Conservation (phyloP, 2,888 invertebrate genomes). For the Sturmia bella region DNA sequence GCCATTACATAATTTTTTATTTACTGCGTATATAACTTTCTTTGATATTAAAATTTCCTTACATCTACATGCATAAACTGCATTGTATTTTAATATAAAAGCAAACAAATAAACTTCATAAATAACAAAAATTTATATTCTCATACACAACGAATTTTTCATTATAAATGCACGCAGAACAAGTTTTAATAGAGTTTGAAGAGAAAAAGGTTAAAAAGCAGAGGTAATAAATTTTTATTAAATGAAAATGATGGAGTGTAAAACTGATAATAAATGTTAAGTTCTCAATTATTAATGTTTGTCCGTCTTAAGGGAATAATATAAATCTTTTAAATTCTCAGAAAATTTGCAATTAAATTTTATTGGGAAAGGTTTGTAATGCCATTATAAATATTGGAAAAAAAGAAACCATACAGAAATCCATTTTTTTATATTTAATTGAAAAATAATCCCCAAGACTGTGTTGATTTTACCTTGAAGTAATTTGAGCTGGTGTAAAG, state of each 20-base stretch:
- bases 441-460: too few species aligned
- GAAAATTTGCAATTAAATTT: too few species aligned
- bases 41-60: too few species aligned
- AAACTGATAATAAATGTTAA: slow-evolving; percentile 28
- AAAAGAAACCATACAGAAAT: too few species aligned
- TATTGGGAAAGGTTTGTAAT: too few species aligned
- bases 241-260: slow-evolving; percentile 17
- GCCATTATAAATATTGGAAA: too few species aligned
- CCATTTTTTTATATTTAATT: too few species aligned
- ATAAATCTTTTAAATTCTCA: too few species aligned
- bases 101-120: slow-evolving; percentile 39
- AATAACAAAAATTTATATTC: slow-evolving; percentile 32
- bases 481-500: too few species aligned
- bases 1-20: too few species aligned
- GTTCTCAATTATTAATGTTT: neutral
- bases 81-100: slow-evolving; percentile 16
- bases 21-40: neutral
- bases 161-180: slow-evolving; percentile 6
- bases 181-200: slow-evolving; percentile 16
- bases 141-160: slow-evolving; percentile 13
- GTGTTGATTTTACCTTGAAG: too few species aligned
- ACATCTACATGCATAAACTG: slow-evolving; percentile 1
- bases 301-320: too few species aligned
- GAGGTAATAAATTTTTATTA: slow-evolving; percentile 52
- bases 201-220: slow-evolving; percentile 11